Percentiles rank a stretch among this genome's conserved stretches.
Evolutionary conservation across 2,113 vertebrate species (phyloP).

Genomic region (Mesembrinibis cayennensis): DNA sequence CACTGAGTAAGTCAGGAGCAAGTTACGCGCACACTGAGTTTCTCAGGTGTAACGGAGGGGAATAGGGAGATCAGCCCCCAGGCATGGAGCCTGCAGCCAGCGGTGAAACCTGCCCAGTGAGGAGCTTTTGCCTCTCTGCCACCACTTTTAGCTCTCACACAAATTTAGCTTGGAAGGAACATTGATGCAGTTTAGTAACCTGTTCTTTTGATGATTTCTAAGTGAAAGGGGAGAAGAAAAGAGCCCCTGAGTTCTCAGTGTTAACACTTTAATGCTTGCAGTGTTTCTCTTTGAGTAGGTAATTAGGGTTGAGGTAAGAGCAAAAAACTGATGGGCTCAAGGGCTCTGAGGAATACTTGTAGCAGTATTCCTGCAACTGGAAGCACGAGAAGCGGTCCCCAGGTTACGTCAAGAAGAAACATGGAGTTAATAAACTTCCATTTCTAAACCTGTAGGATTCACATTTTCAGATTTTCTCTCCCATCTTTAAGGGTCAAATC

Average conservation of each 20-base stretch:
- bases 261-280: neutral
- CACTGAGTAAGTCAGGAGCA: neutral
- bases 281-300: neutral
- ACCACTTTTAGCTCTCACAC: rapidly evolving
- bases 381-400: neutral
- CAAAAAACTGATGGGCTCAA: neutral
- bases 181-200: neutral
- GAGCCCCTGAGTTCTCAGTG: neutral
- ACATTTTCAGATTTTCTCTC: neutral
- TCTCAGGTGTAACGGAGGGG: neutral
- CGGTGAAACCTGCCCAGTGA: neutral
- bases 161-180: neutral
- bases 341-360: neutral
- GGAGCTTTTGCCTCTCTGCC: neutral
- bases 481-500: neutral
- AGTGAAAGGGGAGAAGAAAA: neutral
- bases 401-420: neutral
- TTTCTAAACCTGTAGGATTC: neutral
- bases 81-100: rapidly evolving
- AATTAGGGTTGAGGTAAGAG: neutral
- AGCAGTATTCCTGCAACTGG: neutral
- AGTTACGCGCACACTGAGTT: rapidly evolving
- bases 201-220: neutral
- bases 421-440: neutral
- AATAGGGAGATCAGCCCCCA: neutral